Base-by-base conservation (phyloP, 2,888 invertebrate species). In the Epiblema foenella region DNA sequence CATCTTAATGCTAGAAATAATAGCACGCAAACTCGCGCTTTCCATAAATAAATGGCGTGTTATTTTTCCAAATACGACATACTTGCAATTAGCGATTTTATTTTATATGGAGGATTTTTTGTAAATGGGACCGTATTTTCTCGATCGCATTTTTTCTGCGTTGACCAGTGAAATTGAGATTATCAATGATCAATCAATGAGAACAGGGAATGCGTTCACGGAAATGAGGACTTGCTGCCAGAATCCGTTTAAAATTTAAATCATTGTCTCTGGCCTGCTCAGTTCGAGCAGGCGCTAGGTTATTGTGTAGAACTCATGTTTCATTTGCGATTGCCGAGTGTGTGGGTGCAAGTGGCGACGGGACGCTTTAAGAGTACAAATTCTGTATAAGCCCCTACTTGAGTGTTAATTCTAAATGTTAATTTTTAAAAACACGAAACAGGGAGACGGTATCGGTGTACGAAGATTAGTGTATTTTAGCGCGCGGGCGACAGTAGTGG, bases 281-380 rank as follows among this genome's bases (percentile, higher is more conserved):
- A 29, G 65, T 65, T 70, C 29, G 69, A 70, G 69, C 51, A 70
- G 64, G 33, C 69, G 42, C 60, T 59, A 65, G 54, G 65, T 70
- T 62, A 62, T 68, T 46, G 59, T 65, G 63, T 54, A 57, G 54
- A 49, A 70, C 73, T 76, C 72, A 69, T 60, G 75, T 77, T 76
- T 77, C 73, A 69, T 77, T 77, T 73, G 75, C 77, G 69, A 73
- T 58, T 59, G 64, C 73, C 74, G 77, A 76, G 77, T 75, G 77
- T 77, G 73, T 69, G 76, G 73, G 77, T 68, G 85, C 84, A 83
- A 85, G 86, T 86, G 88, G 87, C 91, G 89, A 87, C 87, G 88
- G 89, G 86, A 91, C 88, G 88, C 89, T 89, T 83, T 78, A 94
- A 95, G 94, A 96, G 95, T 95, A 96, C 95, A 95, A 96, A 95